phyloP scores from a whole-genome alignment of 2,888 invertebrate genomes.

The Dicyrtomina minuta region DNA sequence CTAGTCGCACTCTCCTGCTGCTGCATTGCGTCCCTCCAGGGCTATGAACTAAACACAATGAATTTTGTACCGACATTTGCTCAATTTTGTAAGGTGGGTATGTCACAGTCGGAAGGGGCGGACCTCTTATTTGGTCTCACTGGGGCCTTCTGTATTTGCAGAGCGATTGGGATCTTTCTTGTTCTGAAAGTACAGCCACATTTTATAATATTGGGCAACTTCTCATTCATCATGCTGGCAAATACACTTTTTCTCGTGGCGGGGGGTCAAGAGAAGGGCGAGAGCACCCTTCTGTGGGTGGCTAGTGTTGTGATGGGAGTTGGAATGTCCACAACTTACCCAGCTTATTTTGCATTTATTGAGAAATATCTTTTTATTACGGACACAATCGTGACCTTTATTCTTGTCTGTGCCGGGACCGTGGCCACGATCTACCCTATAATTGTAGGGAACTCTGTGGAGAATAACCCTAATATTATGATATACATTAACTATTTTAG shows the following conservation, averaged over 20 bases:
- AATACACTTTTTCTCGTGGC: slow-evolving; percentile 15
- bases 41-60: slow-evolving; percentile 35
- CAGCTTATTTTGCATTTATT: slow-evolving; percentile 35
- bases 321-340: slow-evolving; percentile 33
- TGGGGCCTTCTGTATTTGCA: not conserved
- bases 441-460: slow-evolving; percentile 10
- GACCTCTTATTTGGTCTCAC: not conserved
- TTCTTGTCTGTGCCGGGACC: not conserved
- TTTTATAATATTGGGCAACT: slow-evolving; percentile 12
- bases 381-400: slow-evolving; percentile 29
- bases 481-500: slow-evolving; percentile 8
- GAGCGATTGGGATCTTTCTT: not conserved
- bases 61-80: slow-evolving; percentile 25
- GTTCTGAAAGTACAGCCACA: slow-evolving; percentile 3
- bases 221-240: not conserved
- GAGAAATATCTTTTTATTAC: slow-evolving; percentile 38
- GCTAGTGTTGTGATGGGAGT: slow-evolving; percentile 33
- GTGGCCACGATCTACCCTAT: slow-evolving; percentile 3
- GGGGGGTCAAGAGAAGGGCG: slow-evolving; percentile 4
- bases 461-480: not conserved
- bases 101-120: slow-evolving; percentile 4
- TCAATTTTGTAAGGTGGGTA: slow-evolving; percentile 9
- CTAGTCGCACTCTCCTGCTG: slow-evolving; percentile 35
- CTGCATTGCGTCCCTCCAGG: slow-evolving; percentile 36
- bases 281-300: slow-evolving; percentile 31